Evolutionary conservation across 2,888 invertebrate species (phyloP).

Genomic region (Cataglyphis cursor): DNA sequence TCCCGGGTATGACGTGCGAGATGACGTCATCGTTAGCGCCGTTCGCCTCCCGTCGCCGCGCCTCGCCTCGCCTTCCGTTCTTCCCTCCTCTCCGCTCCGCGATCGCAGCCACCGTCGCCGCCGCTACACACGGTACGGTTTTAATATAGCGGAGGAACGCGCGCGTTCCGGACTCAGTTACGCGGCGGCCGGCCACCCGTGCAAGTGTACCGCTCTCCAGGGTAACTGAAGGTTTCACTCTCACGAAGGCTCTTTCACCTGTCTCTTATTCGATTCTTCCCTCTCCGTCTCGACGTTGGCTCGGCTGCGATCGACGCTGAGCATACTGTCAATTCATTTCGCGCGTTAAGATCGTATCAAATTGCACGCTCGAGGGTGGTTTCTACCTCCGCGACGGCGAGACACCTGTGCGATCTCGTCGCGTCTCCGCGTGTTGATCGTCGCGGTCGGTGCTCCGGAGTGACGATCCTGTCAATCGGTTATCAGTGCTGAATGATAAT

Average conservation of each 20-base stretch:
- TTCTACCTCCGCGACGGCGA: slow-evolving; percentile 9
- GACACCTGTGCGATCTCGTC: slow-evolving; percentile 39
- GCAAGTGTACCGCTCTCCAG: slow-evolving; percentile 75
- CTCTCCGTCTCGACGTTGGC: slow-evolving; percentile 11
- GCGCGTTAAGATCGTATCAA: neutral
- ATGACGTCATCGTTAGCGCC: slow-evolving; percentile 84
- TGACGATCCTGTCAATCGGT: slow-evolving; percentile 12
- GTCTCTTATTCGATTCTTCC: slow-evolving; percentile 46
- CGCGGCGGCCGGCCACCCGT: slow-evolving; percentile 85
- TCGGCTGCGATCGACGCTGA: slow-evolving; percentile 24
- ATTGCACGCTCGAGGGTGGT: slow-evolving; percentile 1
- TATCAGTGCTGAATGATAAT: slow-evolving; percentile 29
- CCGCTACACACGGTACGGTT: slow-evolving; percentile 86
- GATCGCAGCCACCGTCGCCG: slow-evolving; percentile 71
- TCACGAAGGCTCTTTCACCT: slow-evolving; percentile 56
- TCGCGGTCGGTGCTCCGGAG: slow-evolving; percentile 17
- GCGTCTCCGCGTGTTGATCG: slow-evolving; percentile 64
- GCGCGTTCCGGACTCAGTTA: slow-evolving; percentile 85
- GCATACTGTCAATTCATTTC: neutral
- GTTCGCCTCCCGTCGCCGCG: slow-evolving; percentile 79
- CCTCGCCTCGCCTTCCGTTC: slow-evolving; percentile 71
- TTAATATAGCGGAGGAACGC: slow-evolving; percentile 85
- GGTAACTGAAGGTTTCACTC: slow-evolving; percentile 57
- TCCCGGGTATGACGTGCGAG: slow-evolving; percentile 81
- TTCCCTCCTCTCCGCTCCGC: slow-evolving; percentile 54